These are phyloP conservation scores for Sphinx pinastri DNA, from an alignment of 2,888 invertebrate genomes.

Conservation along the genomic window DNA sequence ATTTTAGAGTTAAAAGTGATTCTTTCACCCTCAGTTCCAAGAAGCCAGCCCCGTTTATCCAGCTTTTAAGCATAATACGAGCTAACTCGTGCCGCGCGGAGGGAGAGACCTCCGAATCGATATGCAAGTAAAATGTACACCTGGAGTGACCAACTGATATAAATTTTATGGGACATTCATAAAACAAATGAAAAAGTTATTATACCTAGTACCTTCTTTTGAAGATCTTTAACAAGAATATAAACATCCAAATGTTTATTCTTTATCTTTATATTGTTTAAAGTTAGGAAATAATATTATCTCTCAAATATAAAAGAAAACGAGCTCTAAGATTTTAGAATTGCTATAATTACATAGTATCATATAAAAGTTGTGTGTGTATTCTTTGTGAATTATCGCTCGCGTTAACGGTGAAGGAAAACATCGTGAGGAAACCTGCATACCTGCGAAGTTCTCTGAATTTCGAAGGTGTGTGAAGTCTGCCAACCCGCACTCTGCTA, in stretches of 20 bases:
- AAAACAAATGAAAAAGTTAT: not conserved
- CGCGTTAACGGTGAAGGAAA: no score
- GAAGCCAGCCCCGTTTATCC: slow-evolving; percentile 61
- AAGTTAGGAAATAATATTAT: not conserved
- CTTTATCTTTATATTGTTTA: no score
- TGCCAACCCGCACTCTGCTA: no score
- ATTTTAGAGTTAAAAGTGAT: slow-evolving; percentile 4
- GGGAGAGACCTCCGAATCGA: slow-evolving; percentile 69
- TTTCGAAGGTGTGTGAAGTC: no score
- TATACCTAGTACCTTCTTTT: no score
- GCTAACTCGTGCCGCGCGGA: slow-evolving; percentile 51
- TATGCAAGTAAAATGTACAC: slow-evolving; percentile 73
- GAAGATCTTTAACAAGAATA: no score
- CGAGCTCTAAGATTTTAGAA: not conserved
- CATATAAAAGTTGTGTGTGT: no score
- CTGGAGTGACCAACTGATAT: slow-evolving; percentile 49
- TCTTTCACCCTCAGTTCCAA: slow-evolving; percentile 47
- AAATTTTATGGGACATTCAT: slow-evolving; percentile 36
- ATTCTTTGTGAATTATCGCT: no score
- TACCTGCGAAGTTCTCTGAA: no score
- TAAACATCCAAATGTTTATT: no score
- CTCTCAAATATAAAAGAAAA: not conserved
- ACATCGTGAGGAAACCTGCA: no score
- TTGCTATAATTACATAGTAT: no score
- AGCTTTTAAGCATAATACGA: slow-evolving; percentile 66